Evolutionary conservation across 2,113 vertebrate species (phyloP).

Genomic region (Thalassoma bifasciatum): DNA sequence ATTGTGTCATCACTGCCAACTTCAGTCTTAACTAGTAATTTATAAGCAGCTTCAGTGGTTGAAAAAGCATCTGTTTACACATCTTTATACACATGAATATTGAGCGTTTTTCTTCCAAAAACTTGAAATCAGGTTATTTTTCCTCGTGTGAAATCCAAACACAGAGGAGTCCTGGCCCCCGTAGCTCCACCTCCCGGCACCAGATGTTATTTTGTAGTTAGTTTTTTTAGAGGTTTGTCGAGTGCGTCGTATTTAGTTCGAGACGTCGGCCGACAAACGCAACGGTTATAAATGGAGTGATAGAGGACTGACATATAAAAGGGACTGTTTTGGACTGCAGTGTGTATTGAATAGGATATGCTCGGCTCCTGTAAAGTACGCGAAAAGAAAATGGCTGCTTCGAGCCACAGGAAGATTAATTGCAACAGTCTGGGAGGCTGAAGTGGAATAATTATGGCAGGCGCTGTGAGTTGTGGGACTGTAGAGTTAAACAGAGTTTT

Average conservation of each 20-base stretch:
- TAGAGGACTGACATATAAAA: too few relatives aligned
- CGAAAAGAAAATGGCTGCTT: too few relatives aligned
- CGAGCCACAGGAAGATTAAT: conserved; percentile 38
- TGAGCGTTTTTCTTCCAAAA: not conserved
- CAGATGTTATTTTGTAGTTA: not conserved
- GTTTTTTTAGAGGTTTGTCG: too few relatives aligned
- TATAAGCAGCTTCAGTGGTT: not conserved
- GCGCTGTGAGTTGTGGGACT: conserved; percentile 10
- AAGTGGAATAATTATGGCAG: conserved; percentile 29
- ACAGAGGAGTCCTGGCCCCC: not conserved
- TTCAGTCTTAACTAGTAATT: not conserved
- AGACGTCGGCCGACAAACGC: too few relatives aligned
- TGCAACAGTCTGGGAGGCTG: conserved; percentile 6
- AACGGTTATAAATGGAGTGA: too few relatives aligned
- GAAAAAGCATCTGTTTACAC: not conserved
- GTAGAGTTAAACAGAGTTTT: not conserved
- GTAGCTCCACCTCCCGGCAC: conserved; percentile 8
- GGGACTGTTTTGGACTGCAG: conserved; percentile 11
- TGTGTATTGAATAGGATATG: too few relatives aligned
- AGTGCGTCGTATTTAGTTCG: too few relatives aligned
- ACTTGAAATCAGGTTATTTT: not conserved
- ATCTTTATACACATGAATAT: not conserved
- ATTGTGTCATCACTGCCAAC: not conserved
- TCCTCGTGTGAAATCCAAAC: conserved; percentile 1
- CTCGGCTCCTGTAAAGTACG: too few relatives aligned